Percentiles rank a stretch among this genome's conserved stretches.
Evolutionary conservation across 2,888 invertebrate species (phyloP).

Genomic region (Autographa gamma): DNA sequence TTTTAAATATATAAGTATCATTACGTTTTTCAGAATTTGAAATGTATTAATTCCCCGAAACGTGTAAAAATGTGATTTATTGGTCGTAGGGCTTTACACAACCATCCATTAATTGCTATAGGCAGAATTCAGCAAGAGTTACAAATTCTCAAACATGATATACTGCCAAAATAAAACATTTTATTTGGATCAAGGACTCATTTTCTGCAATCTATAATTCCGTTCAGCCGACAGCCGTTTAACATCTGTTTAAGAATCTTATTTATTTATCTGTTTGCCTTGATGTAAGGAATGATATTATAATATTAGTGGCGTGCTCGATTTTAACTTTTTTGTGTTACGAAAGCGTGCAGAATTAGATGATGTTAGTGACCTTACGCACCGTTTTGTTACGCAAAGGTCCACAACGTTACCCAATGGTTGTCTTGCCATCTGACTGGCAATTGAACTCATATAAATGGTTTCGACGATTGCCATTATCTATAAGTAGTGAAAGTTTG

Average conservation of each 20-base stretch:
- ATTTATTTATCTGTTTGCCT: slow-evolving; percentile 57
- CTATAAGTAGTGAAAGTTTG: background rate
- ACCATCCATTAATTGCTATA: slow-evolving; percentile 35
- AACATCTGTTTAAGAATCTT: slow-evolving; percentile 45
- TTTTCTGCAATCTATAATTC: slow-evolving; percentile 57
- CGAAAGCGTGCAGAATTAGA: slow-evolving; percentile 85
- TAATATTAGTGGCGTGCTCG: slow-evolving; percentile 63
- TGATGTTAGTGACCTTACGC: slow-evolving; percentile 85
- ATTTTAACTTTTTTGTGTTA: slow-evolving; percentile 72
- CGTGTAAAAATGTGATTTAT: background rate
- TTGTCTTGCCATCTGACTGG: slow-evolving; percentile 42
- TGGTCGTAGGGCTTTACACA: slow-evolving; percentile 23
- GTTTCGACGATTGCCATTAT: background rate
- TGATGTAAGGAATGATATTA: slow-evolving; percentile 61
- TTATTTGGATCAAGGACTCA: slow-evolving; percentile 59
- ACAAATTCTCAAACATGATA: slow-evolving; percentile 51
- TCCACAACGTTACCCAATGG: slow-evolving; percentile 52
- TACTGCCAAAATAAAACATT: slow-evolving; percentile 49
- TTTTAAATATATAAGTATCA: too few species aligned
- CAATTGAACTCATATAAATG: slow-evolving; percentile 39
- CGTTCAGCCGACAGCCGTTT: slow-evolving; percentile 44
- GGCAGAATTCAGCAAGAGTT: slow-evolving; percentile 43
- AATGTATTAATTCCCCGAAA: background rate
- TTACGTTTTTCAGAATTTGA: background rate
- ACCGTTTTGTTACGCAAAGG: slow-evolving; percentile 76